phyloP scores from a whole-genome alignment of 1,140 invertebrate genomes.

The Aphelenchoides fujianensis region DNA sequence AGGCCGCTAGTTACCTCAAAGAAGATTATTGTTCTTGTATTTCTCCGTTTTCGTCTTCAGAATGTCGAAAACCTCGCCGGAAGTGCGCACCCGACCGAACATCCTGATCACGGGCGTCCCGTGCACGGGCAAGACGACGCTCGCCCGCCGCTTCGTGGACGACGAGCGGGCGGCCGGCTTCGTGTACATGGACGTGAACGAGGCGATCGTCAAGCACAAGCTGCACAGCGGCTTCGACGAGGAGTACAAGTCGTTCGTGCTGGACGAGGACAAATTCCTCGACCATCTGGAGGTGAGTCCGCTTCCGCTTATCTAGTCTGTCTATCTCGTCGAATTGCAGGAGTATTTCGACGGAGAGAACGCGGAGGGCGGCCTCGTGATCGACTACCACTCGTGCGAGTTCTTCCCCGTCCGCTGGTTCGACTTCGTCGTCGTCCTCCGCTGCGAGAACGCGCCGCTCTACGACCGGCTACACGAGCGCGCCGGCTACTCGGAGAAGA shows the following conservation, averaged over 20 bases:
- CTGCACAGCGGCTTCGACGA: conserved; percentile 81
- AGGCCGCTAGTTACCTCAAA: too few relatives aligned
- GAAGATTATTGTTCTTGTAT: too few relatives aligned
- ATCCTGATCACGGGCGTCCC: conserved; percentile 73
- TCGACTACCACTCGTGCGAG: conserved; percentile 93
- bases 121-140: conserved; percentile 86
- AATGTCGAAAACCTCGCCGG: conserved; percentile 23
- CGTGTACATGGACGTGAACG: conserved; percentile 81
- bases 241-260: conserved; percentile 76
- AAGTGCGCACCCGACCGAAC: conserved; percentile 22
- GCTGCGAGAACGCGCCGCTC: conserved; percentile 79
- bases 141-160: conserved; percentile 69
- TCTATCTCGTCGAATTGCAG: conserved; percentile 24
- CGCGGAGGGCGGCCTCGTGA: conserved; percentile 78
- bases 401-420: conserved; percentile 96
- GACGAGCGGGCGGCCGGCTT: conserved; percentile 67
- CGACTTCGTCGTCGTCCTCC: conserved; percentile 86
- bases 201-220: conserved; percentile 79
- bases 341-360: conserved; percentile 28
- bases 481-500: conserved; percentile 81
- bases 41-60: too few relatives aligned
- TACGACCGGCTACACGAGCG: conserved; percentile 70
- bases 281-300: conserved; percentile 39
- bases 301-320: not conserved
- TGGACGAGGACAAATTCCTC: conserved; percentile 86